These are phyloP conservation scores for Periophthalmus magnuspinnatus DNA, from an alignment of 2,797 vertebrate genomes.

Conservation along the genomic window DNA sequence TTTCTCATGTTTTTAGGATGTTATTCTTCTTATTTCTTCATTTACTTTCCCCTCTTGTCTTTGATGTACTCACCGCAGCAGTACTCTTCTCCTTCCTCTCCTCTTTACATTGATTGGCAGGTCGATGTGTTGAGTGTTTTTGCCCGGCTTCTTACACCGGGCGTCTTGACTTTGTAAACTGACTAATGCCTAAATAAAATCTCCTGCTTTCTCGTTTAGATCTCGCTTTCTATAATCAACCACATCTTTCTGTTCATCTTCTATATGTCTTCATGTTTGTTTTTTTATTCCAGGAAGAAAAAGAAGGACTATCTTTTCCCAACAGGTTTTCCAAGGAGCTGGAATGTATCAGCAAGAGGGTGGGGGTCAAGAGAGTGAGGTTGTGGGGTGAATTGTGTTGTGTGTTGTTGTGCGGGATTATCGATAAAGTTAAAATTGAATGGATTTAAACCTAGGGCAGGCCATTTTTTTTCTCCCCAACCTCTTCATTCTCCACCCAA, in stretches of 20 bases:
- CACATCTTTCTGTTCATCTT: slow-evolving; percentile 26
- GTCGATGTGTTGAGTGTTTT: slow-evolving; percentile 73
- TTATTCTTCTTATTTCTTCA: slow-evolving; percentile 65
- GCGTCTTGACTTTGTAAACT: slow-evolving; percentile 58
- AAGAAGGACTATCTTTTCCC: slow-evolving; percentile 61
- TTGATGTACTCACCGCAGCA: slow-evolving; percentile 65
- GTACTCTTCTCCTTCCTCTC: slow-evolving; percentile 34
- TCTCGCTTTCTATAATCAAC: slow-evolving; percentile 49
- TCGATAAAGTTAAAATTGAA: slow-evolving; percentile 69
- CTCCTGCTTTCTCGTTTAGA: slow-evolving; percentile 44
- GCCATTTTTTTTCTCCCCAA: slow-evolving; percentile 73
- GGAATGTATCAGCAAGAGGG: slow-evolving; percentile 49
- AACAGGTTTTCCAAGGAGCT: slow-evolving; percentile 64
- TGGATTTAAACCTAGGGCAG: slow-evolving; percentile 71
- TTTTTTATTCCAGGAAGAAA: slow-evolving; percentile 71
- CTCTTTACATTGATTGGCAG: slow-evolving; percentile 70
- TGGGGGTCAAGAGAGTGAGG: slow-evolving; percentile 66
- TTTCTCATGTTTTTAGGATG: slow-evolving; percentile 52
- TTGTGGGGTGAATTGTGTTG: slow-evolving; percentile 65
- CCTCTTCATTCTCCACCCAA: slow-evolving; percentile 79
- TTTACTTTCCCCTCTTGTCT: slow-evolving; percentile 31
- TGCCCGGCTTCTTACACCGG: slow-evolving; percentile 43
- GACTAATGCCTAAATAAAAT: slow-evolving; percentile 57
- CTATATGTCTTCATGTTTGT: slow-evolving; percentile 37
- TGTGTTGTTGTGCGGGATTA: slow-evolving; percentile 57